Evolutionary conservation across 2,888 invertebrate genomes (phyloP).

Genomic region (Leucozona laternaria): DNA sequence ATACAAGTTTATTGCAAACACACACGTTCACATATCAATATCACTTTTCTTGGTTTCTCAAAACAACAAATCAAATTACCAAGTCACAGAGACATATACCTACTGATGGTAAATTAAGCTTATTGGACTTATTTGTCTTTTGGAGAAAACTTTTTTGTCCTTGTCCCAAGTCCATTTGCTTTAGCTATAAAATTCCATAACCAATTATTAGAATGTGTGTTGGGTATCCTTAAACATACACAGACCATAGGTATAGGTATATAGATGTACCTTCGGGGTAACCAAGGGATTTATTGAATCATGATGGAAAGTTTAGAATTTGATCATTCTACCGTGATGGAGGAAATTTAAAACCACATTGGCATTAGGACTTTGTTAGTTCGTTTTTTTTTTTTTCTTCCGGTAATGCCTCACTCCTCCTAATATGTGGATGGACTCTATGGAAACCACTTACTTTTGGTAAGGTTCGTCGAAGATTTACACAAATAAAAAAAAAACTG

Average conservation of each 20-base stretch:
- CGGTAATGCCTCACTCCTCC: conserved; percentile 37
- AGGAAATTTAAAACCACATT: conserved; percentile 76
- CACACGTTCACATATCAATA: conserved; percentile 45
- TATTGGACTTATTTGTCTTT: conserved; percentile 72
- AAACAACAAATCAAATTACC: conserved; percentile 70
- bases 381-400: conserved; percentile 11
- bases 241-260: neutral
- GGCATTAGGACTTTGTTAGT: conserved; percentile 61
- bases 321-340: conserved; percentile 64
- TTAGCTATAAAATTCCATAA: conserved; percentile 68
- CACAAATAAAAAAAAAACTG: neutral
- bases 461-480: neutral
- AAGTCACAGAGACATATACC: conserved; percentile 30
- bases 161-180: conserved; percentile 66
- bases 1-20: neutral
- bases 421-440: conserved; percentile 50
- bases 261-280: conserved; percentile 32
- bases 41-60: conserved; percentile 65
- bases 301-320: conserved; percentile 41
- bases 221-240: conserved; percentile 15
- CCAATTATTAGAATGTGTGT: conserved; percentile 61
- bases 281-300: conserved; percentile 63
- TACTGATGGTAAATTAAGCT: neutral
- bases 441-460: conserved; percentile 41
- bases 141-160: conserved; percentile 25